phyloP scores from a whole-genome alignment of 1,140 invertebrate genomes.

The Drosophila simulans region DNA sequence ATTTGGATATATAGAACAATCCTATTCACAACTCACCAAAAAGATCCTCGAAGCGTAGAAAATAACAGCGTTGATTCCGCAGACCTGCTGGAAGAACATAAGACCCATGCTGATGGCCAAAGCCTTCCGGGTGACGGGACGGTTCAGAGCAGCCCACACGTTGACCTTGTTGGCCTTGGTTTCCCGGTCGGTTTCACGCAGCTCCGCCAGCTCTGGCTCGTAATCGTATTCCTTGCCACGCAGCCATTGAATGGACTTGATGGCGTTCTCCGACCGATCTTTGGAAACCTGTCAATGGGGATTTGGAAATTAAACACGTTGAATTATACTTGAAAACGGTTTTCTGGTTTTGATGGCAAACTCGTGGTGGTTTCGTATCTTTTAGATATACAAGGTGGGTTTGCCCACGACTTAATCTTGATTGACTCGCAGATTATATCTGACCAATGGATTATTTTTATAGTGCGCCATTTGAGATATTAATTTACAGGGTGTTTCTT shows the following conservation, averaged over 20 bases:
- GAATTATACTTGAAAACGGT: background rate
- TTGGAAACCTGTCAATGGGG: conserved; percentile 82
- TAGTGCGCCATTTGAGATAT: background rate
- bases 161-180: conserved; percentile 86
- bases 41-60: conserved; percentile 93
- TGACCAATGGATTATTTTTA: conserved; percentile 4
- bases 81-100: conserved; percentile 94
- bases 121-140: conserved; percentile 88
- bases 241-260: conserved; percentile 87
- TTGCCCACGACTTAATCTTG: background rate
- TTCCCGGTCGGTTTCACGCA: conserved; percentile 86
- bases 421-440: conserved; percentile 13
- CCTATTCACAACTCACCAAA: conserved; percentile 49
- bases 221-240: conserved; percentile 89
- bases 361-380: conserved; percentile 23
- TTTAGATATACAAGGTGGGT: background rate
- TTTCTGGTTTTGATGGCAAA: conserved; percentile 13
- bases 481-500: background rate
- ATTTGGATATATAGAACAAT: background rate
- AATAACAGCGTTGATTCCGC: conserved; percentile 94
- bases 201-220: conserved; percentile 86
- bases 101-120: conserved; percentile 90
- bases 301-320: conserved; percentile 9
- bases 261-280: conserved; percentile 87
- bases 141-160: conserved; percentile 86